phyloP scores from a whole-genome alignment of 1,140 invertebrate genomes.

The Euschistus heros region DNA sequence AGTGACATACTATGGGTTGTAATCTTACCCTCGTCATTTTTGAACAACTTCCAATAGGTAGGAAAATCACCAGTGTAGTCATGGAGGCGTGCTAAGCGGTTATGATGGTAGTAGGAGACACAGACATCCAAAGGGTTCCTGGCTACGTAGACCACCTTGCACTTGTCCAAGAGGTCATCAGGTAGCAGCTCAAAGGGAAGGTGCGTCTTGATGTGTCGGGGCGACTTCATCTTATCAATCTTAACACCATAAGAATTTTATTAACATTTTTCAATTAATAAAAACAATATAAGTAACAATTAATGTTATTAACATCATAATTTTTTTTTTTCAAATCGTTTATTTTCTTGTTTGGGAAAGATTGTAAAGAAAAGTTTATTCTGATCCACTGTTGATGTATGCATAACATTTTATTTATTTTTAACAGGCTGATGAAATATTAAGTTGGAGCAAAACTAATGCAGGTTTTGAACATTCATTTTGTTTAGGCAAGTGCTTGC shows the following conservation, averaged over 20 bases:
- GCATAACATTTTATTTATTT: no score
- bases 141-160: conserved; percentile 46
- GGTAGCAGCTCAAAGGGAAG: conserved; percentile 34
- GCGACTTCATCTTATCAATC: conserved; percentile 36
- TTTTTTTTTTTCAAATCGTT: no score
- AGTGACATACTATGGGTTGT: no score
- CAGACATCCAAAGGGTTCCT: conserved; percentile 48
- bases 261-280: background rate
- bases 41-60: conserved; percentile 36
- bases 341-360: no score
- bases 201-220: conserved; percentile 27
- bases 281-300: background rate
- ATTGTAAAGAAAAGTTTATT: no score
- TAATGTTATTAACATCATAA: background rate
- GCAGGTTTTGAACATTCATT: no score
- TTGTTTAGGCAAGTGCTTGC: no score
- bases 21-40: conserved; percentile 32
- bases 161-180: conserved; percentile 49
- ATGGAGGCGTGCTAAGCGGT: conserved; percentile 31
- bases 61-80: conserved; percentile 29
- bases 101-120: conserved; percentile 46
- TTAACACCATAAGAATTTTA: conserved; percentile 12
- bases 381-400: no score
- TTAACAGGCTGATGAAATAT: no score
- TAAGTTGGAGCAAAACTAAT: no score